Evolutionary conservation across 2,113 vertebrate species (phyloP).

Genomic region (Chaetorhynchus papuensis): DNA sequence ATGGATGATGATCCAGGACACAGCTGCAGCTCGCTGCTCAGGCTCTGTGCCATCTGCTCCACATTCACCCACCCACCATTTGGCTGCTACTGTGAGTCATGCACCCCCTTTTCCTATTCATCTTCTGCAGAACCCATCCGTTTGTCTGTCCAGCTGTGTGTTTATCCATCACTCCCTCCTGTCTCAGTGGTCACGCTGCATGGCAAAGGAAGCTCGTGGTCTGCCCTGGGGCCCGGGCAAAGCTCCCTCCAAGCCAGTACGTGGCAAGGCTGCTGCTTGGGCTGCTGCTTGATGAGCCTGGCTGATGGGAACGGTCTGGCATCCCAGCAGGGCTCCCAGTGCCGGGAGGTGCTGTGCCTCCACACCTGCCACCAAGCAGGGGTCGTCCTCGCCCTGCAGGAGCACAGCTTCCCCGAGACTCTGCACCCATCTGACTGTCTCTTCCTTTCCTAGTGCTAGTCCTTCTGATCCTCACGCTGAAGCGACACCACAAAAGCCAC

Average conservation of each 20-base stretch:
- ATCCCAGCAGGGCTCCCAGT: accelerated
- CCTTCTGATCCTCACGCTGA: conserved; percentile 91
- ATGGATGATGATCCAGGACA: conserved; percentile 79
- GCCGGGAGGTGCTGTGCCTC: neutral
- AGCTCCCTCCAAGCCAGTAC: neutral
- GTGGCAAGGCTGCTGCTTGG: neutral
- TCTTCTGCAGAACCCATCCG: neutral
- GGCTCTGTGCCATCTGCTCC: conserved; percentile 85
- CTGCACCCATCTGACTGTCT: neutral
- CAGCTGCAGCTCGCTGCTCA: conserved; percentile 85
- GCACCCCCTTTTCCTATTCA: neutral
- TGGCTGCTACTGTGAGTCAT: neutral
- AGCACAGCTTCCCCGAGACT: neutral
- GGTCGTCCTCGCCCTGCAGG: accelerated
- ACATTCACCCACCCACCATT: conserved; percentile 15
- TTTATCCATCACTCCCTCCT: neutral
- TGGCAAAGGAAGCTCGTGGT: neutral
- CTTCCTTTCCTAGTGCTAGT: conserved; percentile 81
- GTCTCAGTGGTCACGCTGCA: accelerated
- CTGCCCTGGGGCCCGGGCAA: neutral
- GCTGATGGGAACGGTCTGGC: neutral
- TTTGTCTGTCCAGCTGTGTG: neutral
- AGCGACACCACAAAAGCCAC: conserved; percentile 93
- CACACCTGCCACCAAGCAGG: accelerated
- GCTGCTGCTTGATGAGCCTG: neutral